Evolutionary conservation across 2,888 invertebrate species (phyloP).

Genomic region (Mallateleia sp.): DNA sequence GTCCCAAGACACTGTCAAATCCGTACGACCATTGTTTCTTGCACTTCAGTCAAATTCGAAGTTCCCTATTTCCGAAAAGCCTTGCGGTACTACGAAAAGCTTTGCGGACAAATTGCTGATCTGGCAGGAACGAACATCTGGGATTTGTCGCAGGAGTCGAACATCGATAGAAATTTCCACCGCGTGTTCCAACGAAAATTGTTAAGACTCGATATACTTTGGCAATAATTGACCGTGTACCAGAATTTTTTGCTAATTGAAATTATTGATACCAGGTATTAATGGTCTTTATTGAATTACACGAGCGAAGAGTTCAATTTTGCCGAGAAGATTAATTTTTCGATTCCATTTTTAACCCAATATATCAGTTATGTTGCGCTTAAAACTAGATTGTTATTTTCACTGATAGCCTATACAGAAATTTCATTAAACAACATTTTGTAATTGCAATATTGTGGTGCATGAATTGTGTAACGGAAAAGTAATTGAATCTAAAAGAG

Average conservation of each 20-base stretch:
- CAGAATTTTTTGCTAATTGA: constrained; percentile 26
- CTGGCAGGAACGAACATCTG: constrained; percentile 63
- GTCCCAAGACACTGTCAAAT: constrained; percentile 8
- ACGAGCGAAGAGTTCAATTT: neutral
- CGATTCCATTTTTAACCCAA: constrained; percentile 6
- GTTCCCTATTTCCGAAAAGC: constrained; percentile 53
- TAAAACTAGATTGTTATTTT: constrained; percentile 19
- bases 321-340: constrained; percentile 25
- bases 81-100: constrained; percentile 44
- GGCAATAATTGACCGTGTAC: constrained; percentile 28
- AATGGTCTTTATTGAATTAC: constrained; percentile 25
- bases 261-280: constrained; percentile 28
- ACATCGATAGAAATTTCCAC: constrained; percentile 57
- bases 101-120: constrained; percentile 71
- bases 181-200: constrained; percentile 50
- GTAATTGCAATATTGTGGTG: constrained; percentile 10
- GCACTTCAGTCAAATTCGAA: constrained; percentile 54
- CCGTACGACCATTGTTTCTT: constrained; percentile 31
- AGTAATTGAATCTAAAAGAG: constrained; percentile 56
- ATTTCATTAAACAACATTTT: neutral
- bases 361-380: neutral
- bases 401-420: neutral
- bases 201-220: constrained; percentile 43
- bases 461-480: constrained; percentile 26
- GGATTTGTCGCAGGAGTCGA: constrained; percentile 58